Evolutionary conservation across 2,113 vertebrate species (phyloP), one percentile per base, ranked within the genome.

Genomic region (Marmota monax): DNA sequence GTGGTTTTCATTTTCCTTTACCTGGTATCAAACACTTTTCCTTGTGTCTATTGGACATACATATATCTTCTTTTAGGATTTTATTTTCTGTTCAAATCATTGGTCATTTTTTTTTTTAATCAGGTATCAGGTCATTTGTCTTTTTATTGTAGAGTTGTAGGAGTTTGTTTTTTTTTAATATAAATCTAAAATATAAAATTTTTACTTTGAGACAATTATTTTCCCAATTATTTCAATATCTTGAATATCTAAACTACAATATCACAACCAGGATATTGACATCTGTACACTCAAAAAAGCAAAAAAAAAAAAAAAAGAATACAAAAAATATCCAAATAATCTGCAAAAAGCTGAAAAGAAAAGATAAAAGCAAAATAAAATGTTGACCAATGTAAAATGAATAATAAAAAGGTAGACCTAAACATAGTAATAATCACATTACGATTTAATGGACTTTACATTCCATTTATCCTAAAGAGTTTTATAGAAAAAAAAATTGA

Each of bases 271-370:
- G 34, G 39, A 73, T 74, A 63, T 12, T 90, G 32, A 80, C 2
- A 63, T 63, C 29, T 14, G 16, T 48, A 89, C 2, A 63, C 20
- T 85, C 29, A 70, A 79, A 93, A 37, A 91, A 84, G 4, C 17
- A 67, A 92, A 45, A 45, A 84, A 69, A 67, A 92, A 84, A 69
- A 89, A 82, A 63, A 84, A 77, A 77, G 84, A 89, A 70, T 90
- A 74, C 27, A 61, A 85, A 79, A 89, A 65, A 45, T 23, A 48
- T 76, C 79, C 14, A 80, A 92, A 94, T 84, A 79, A 69, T 67
- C 7, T 18, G 14, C 7, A 42, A 70, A 92, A 84, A 58, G 17
- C 22, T 83, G 25, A 8, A 90, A 96, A 83, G 9, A 73, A 74
- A 11, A 18, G 45, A 90, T 4, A 88, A n/a, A 10, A 90, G 86